Percentiles rank a stretch among this genome's conserved stretches.
Conservation (phyloP, 2,797 vertebrate species). For the Tapirus indicus region DNA sequence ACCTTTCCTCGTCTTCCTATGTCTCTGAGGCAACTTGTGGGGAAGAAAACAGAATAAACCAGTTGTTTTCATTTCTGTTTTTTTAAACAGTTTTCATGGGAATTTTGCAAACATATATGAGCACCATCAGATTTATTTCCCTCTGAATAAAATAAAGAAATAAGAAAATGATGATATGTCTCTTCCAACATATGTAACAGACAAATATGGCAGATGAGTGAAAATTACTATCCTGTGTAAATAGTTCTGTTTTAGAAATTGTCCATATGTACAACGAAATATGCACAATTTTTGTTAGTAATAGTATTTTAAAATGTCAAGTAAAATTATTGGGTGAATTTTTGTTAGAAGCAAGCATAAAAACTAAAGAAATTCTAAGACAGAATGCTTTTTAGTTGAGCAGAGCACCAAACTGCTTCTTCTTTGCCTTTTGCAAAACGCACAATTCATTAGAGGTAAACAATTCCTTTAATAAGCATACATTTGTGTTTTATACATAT, state of each 20-base stretch:
- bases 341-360: neutral
- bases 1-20: neutral
- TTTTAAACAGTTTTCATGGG: neutral
- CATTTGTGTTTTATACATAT: neutral
- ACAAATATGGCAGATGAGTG: neutral
- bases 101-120: neutral
- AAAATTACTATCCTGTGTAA: neutral
- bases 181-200: neutral
- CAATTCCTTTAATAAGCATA: neutral
- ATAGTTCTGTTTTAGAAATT: neutral
- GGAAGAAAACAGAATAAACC: neutral
- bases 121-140: neutral
- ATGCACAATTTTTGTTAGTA: neutral
- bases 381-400: neutral
- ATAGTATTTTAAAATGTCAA: conserved; percentile 15
- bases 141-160: conserved; percentile 10
- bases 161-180: neutral
- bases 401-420: neutral
- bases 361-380: neutral
- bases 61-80: neutral
- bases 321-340: neutral
- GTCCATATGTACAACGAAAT: neutral
- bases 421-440: neutral
- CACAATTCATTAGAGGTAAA: neutral
- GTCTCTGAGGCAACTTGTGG: neutral